Base-by-base conservation (phyloP, 1,140 invertebrate species). In the Metaphire vulgaris region DNA sequence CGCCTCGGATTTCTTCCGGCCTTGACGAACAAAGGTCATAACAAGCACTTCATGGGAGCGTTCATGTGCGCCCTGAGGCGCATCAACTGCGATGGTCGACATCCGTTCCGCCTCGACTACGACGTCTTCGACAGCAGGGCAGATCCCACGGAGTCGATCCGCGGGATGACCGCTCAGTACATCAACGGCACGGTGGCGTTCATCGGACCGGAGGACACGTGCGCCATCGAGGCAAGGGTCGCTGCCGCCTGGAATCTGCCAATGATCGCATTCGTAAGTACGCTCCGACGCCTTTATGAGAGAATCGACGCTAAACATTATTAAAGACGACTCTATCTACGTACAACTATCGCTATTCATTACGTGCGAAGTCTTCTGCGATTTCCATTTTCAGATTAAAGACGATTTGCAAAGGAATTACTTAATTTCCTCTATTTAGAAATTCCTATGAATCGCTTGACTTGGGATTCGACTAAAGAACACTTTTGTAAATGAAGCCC, bases 241-340 rank as follows among this genome's bases (percentile, higher is more conserved):
- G 92, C 96, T 15, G 92, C 96, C 80, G 92, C 95, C 6, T 90
- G 92, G 82, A 97, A 99, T 87, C 90, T 97, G 83, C 95, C 96
- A 33, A 97, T 99, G 93, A 96, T 99, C 84, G 96, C 95, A 82
- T 97, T 97, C 87, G 96, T 97, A 88, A 92, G 93, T 91, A 79
- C 64, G n/a, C n/a, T n/a, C n/a, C n/a, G n/a, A n/a, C n/a, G n/a
- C n/a, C n/a, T n/a, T n/a, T n/a, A n/a, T n/a, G n/a, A n/a, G n/a
- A n/a, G n/a, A n/a, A n/a, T n/a, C n/a, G n/a, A n/a, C n/a, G n/a
- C n/a, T n/a, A n/a, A n/a, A n/a, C n/a, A n/a, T n/a, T n/a, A n/a
- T n/a, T n/a, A n/a, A n/a, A n/a, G n/a, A n/a, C n/a, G n/a, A n/a
- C n/a, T n/a, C n/a, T n/a, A n/a, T n/a, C n/a, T n/a, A n/a, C n/a